Evolutionary conservation across 2,797 vertebrate genomes (phyloP), one percentile per base, ranked within the genome.

Genomic region (Myotis daubentonii): DNA sequence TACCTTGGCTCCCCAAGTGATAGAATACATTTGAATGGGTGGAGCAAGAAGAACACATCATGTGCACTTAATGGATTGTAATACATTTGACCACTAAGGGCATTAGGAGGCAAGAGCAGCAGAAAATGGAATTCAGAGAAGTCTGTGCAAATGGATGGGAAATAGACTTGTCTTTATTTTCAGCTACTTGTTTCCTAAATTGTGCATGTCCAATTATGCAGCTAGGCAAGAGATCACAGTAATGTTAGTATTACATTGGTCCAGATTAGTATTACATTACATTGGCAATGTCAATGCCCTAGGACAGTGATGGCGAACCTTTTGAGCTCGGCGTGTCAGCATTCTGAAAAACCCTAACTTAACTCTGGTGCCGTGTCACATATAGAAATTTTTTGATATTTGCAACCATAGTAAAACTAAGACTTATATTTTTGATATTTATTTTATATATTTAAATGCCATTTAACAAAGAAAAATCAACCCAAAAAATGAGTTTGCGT

Each of bases 111-210:
- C 55, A 60, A 86, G 25, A 57, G 38, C 28, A 41, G 49, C 57
- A 87, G 68, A 66, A 85, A 47, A 75, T 87, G 25, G 57, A 94
- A 87, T 91, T 66, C 75, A 74, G 36, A 81, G 75, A 87, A 25
- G 22, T 81, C 82, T 75, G 12, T 16, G 12, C 38, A 66, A 25
- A 38, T 22, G 38, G n/a, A 49, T 57, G 60, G 22, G 47, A 36
- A 91, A 75, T 81, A 82, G 36, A 68, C 13, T 38, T 28, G 22
- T 81, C 49, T 94, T 94, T 87, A 33, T 74, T 66, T 91, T 91
- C 68, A 68, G 23, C n/a, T 55, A 49, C 47, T 33, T 68, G 60
- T 81, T 47, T 66, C 38, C 49, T 81, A 81, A 66, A 57, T 55
- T 38, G 36, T 74, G n/a, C 47, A 66, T 55, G 36, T 23, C 47